These are phyloP conservation scores for Mactra quadrangularis DNA, from an alignment of 1,140 invertebrate species.

Conservation along the genomic window DNA sequence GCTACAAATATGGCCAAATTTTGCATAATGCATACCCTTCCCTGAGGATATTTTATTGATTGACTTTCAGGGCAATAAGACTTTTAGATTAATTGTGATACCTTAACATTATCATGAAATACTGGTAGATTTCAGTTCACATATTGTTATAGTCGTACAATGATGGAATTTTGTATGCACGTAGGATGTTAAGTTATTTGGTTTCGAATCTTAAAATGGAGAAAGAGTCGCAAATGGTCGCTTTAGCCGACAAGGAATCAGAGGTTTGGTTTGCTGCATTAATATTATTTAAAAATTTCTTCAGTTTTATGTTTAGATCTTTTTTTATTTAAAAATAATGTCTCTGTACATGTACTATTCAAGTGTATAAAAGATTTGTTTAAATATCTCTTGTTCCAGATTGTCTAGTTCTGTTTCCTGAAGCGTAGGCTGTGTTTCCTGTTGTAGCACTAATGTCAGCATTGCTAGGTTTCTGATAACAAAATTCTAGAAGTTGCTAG, in stretches of 20 bases:
- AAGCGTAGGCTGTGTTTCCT: too few species aligned
- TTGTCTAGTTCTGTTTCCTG: too few species aligned
- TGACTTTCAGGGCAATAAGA: slow-evolving; percentile 45
- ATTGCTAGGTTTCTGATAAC: too few species aligned
- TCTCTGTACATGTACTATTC: too few species aligned
- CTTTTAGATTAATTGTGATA: slow-evolving; percentile 52
- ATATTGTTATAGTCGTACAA: not conserved
- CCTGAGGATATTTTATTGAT: slow-evolving; percentile 48
- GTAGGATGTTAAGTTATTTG: slow-evolving; percentile 23
- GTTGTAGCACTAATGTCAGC: too few species aligned
- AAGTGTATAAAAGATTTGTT: too few species aligned
- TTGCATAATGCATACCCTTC: slow-evolving; percentile 55
- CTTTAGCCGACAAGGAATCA: not conserved
- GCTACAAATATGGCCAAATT: slow-evolving; percentile 41
- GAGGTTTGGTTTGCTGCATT: slow-evolving; percentile 17
- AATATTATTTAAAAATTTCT: too few species aligned
- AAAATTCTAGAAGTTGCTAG: too few species aligned
- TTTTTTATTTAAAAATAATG: too few species aligned
- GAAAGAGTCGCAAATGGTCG: not conserved
- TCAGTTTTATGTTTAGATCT: too few species aligned
- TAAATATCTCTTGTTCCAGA: too few species aligned
- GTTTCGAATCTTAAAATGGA: slow-evolving; percentile 18
- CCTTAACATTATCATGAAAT: not conserved
- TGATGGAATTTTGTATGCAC: not conserved
- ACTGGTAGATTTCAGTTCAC: slow-evolving; percentile 9